A percentile compares a stretch with the other conserved stretches of the same genome.
phyloP scores from a whole-genome alignment of 2,888 invertebrate species.

The Drosophila imparisetae region DNA sequence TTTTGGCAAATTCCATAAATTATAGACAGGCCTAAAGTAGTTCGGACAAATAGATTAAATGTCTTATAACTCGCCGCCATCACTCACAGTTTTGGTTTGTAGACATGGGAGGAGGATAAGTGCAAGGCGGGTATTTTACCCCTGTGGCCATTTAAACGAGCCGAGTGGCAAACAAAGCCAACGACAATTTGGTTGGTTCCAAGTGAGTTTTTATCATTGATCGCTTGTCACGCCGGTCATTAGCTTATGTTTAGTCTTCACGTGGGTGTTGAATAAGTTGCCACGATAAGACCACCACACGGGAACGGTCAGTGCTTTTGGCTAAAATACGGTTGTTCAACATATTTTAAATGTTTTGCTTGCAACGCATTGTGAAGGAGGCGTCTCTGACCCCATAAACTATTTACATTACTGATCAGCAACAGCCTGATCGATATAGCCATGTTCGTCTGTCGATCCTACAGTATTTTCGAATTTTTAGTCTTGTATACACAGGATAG shows the following conservation, averaged over 20 bases:
- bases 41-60: slow-evolving; percentile 42
- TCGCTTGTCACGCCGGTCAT: slow-evolving; percentile 50
- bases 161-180: slow-evolving; percentile 33
- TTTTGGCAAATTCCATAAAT: slow-evolving; percentile 50
- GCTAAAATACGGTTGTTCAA: not conserved
- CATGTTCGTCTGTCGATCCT: not conserved
- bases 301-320: not conserved
- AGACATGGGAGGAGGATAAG: not conserved
- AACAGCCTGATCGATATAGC: not conserved
- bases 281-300: not conserved
- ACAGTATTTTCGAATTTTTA: not conserved
- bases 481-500: not conserved
- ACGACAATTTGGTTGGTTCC: slow-evolving; percentile 51
- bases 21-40: slow-evolving; percentile 24
- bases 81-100: not conserved
- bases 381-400: not conserved
- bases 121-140: not conserved
- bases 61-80: slow-evolving; percentile 40
- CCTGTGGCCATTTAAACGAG: slow-evolving; percentile 19
- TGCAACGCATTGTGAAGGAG: not conserved
- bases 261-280: slow-evolving; percentile 31
- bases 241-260: slow-evolving; percentile 26
- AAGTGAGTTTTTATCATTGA: slow-evolving; percentile 54
- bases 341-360: not conserved
- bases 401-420: not conserved